Percentiles rank a stretch among this genome's conserved stretches.
Evolutionary conservation across 1,140 invertebrate species (phyloP).

Genomic region (Metopolophium dirhodum): DNA sequence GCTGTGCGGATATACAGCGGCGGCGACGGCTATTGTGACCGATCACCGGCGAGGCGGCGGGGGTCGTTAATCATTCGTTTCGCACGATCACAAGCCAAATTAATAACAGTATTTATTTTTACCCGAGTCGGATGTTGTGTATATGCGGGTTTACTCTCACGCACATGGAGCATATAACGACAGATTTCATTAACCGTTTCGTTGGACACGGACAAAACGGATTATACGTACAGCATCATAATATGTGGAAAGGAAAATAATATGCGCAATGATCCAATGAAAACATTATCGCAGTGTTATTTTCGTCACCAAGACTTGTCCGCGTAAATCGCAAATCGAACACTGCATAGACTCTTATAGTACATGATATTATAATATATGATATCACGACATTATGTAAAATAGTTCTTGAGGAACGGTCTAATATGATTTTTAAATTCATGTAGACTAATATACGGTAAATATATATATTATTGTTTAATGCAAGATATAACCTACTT

Average conservation of each 20-base stretch:
- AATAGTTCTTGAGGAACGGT: background rate
- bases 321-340: background rate
- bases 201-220: background rate
- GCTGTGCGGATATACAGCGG: background rate
- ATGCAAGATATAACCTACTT: background rate
- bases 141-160: background rate
- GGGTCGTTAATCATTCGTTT: constrained; percentile 43
- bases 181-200: constrained; percentile 30
- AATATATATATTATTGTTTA: background rate
- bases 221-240: background rate
- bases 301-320: background rate
- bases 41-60: background rate
- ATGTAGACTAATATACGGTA: background rate
- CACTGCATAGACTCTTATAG: background rate
- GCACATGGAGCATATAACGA: background rate
- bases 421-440: background rate
- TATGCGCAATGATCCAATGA: background rate
- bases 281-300: background rate
- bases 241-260: background rate
- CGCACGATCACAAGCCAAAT: constrained; percentile 30
- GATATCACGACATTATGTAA: background rate
- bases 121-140: constrained; percentile 6
- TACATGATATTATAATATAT: too few species aligned
- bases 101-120: constrained; percentile 38
- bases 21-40: background rate